Base-by-base conservation (phyloP, 64 coral and sea anemone species). In the Cladopsammia gracilis region DNA sequence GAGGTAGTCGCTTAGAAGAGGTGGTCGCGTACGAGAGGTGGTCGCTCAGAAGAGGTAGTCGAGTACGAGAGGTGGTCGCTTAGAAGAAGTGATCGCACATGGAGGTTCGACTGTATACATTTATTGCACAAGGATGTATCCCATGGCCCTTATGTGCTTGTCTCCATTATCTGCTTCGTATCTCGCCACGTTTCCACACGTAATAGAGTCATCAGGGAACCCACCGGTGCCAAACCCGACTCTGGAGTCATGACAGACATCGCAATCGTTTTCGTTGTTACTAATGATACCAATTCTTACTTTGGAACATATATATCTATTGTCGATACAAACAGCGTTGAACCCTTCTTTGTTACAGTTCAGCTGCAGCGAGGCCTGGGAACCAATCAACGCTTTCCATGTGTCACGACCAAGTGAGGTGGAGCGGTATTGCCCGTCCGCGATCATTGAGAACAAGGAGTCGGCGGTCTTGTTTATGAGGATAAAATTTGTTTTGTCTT, bases 301-400 rank as follows among this genome's bases (percentile, higher is more conserved):
- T 12, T 76, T 20, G 7, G 3, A 3, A 8, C 3, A 1, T 11
- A 11, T 8, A 8, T n/a, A n/a, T n/a, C n/a, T n/a, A n/a, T 6
- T 3, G 8, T 1, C 3, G 45, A 2, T 45, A 64, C 15, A 9
- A 1, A 15, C 8, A 64, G 73, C 4, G 58, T 94, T 94, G 54
- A 94, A 94, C 48, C 92, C 92, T 72, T 89, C 53, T 43, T 68
- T 79, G 61, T 89, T 89, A 48, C 86, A 94, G 43, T 89, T 48
- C 18, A 13, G 18, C 53, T 94, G 92, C 64, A 94, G 22, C 2
- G 86, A 75, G 1, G 75, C 15, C 1, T 65, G 66, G 1, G 45
- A 25, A 79, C 70, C 9, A 19, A 94, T 82, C 45, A 94, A 45
- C 15, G 86, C 58, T 45, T 84, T 89, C 93, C 93, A 94, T 4